Evolutionary conservation across 2,888 invertebrate genomes (phyloP).

Genomic region (Drosophila parthenogenetica): DNA sequence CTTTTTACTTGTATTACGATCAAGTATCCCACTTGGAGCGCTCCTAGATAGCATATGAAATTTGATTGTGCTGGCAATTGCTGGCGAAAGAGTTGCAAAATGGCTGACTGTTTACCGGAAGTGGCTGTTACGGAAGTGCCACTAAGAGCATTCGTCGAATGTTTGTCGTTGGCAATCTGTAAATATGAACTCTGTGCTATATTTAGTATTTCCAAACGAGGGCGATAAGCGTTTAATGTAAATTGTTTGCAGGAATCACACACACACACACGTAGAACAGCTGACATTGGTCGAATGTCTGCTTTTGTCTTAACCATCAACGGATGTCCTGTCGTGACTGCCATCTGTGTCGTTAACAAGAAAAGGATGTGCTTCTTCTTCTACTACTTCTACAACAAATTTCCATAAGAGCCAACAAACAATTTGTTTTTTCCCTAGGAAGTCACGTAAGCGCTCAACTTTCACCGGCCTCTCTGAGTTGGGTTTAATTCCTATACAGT

Average conservation of each 20-base stretch:
- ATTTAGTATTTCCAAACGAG: slow-evolving; percentile 16
- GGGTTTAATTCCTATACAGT: slow-evolving; percentile 1
- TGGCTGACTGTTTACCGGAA: slow-evolving; percentile 35
- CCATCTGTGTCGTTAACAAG: slow-evolving; percentile 47
- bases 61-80: slow-evolving; percentile 22
- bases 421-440: slow-evolving; percentile 47
- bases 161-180: slow-evolving; percentile 44
- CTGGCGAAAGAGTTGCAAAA: slow-evolving; percentile 30
- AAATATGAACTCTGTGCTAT: slow-evolving; percentile 24
- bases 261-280: slow-evolving; percentile 8
- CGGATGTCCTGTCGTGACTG: slow-evolving; percentile 53
- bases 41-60: not conserved
- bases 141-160: slow-evolving; percentile 44
- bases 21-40: not conserved
- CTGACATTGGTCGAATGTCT: slow-evolving; percentile 31
- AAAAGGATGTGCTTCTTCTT: slow-evolving; percentile 26
- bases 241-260: slow-evolving; percentile 16
- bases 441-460: slow-evolving; percentile 44
- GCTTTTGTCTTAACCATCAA: slow-evolving; percentile 40
- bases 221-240: slow-evolving; percentile 43
- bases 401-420: slow-evolving; percentile 23
- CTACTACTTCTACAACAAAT: not conserved
- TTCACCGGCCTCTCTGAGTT: slow-evolving; percentile 1
- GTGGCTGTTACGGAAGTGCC: slow-evolving; percentile 49
- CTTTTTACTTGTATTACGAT: not conserved